These are phyloP conservation scores for Plutomurus gul DNA, from an alignment of 1,140 invertebrate genomes.

Conservation along the genomic window DNA sequence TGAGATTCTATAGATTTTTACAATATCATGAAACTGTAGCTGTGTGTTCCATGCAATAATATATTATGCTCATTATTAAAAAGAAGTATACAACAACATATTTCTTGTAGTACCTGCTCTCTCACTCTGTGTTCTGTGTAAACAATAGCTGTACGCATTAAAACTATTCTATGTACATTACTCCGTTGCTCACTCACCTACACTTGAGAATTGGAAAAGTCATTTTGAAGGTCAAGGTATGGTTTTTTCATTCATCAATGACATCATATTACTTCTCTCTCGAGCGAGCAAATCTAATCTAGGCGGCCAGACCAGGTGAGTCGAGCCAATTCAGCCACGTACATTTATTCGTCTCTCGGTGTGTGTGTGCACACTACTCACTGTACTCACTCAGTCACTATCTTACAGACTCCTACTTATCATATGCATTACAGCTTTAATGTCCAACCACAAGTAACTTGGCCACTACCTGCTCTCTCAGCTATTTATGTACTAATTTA, in stretches of 20 bases:
- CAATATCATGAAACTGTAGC: too few relatives aligned
- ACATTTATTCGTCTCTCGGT: not conserved
- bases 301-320: not conserved
- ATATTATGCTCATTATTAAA: not conserved
- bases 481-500: too few relatives aligned
- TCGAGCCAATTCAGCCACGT: not conserved
- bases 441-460: too few relatives aligned
- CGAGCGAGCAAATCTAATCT: slow-evolving; percentile 24
- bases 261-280: slow-evolving; percentile 23
- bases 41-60: not conserved
- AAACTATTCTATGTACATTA: not conserved
- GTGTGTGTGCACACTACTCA: too few relatives aligned
- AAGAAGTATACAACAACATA: not conserved
- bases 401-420: too few relatives aligned
- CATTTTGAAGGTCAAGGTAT: slow-evolving; percentile 44
- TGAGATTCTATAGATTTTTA: too few relatives aligned
- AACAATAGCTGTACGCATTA: slow-evolving; percentile 20
- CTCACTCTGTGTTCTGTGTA: not conserved
- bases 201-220: slow-evolving; percentile 36
- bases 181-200: slow-evolving; percentile 15
- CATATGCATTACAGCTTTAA: too few relatives aligned
- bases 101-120: not conserved
- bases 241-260: slow-evolving; percentile 39
- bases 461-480: too few relatives aligned
- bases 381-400: too few relatives aligned